phyloP scores from a whole-genome alignment of 2,888 invertebrate genomes.

The Disparrhopalites patrizii region DNA sequence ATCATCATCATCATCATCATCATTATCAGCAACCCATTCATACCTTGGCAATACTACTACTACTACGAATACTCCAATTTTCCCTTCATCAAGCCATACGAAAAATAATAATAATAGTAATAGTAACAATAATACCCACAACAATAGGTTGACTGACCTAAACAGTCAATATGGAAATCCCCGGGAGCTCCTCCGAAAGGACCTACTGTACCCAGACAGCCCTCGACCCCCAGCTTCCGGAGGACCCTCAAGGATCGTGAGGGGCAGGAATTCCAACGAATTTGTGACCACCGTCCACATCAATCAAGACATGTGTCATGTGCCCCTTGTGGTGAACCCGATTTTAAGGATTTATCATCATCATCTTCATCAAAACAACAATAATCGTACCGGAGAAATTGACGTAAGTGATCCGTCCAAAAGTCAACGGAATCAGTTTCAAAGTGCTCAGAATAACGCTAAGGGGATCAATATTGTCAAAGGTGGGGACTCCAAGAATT shows the following conservation, averaged over 20 bases:
- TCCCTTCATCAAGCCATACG: background rate
- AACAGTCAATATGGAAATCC: constrained; percentile 24
- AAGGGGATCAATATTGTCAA: too few relatives aligned
- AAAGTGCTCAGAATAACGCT: too few relatives aligned
- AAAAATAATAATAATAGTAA: background rate
- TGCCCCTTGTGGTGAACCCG: constrained; percentile 14
- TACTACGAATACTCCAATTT: background rate
- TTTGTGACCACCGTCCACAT: constrained; percentile 28
- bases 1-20: background rate
- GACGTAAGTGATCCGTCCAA: too few relatives aligned
- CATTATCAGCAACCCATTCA: background rate
- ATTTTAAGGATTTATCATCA: constrained; percentile 18
- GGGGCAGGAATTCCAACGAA: constrained; percentile 21
- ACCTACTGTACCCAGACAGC: background rate
- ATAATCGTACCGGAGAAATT: too few relatives aligned
- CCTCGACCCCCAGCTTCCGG: background rate
- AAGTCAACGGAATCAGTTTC: too few relatives aligned
- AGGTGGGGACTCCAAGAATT: too few relatives aligned
- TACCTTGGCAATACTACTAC: constrained; percentile 7
- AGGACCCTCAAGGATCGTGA: background rate
- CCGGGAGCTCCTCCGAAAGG: background rate
- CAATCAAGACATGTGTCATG: constrained; percentile 22
- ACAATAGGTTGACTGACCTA: constrained; percentile 27
- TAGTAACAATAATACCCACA: background rate
- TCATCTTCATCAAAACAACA: too few relatives aligned